Conservation (phyloP, 2,888 invertebrate genomes). For the Mystacides longicornis region DNA sequence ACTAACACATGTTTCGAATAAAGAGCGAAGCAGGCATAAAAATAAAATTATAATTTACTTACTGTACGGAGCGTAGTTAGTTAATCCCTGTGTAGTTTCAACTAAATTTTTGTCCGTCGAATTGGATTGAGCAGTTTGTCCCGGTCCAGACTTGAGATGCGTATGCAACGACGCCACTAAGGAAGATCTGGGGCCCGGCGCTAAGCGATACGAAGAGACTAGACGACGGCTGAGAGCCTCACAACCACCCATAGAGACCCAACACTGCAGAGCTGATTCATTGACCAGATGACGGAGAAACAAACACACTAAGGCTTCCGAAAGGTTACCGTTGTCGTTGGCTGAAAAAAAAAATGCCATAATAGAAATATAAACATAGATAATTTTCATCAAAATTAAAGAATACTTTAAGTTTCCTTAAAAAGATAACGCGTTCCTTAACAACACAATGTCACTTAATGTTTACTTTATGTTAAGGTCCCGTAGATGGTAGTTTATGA, state of each 20-base stretch:
- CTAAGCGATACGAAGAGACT: constrained; percentile 63
- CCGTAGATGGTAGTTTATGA: too few relatives aligned
- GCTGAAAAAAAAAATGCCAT: constrained; percentile 4
- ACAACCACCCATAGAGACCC: constrained; percentile 69
- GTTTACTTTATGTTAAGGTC: too few relatives aligned
- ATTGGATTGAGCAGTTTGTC: constrained; percentile 46
- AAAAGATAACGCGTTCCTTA: too few relatives aligned
- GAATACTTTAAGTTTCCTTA: background rate
- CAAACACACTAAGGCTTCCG: constrained; percentile 81
- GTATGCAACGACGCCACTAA: constrained; percentile 60
- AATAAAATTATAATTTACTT: constrained; percentile 29
- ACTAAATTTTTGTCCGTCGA: constrained; percentile 43
- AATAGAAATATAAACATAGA: background rate
- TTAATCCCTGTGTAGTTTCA: constrained; percentile 60
- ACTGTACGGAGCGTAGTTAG: constrained; percentile 88
- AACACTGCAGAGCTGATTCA: constrained; percentile 64
- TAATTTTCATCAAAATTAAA: background rate
- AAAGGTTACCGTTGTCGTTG: constrained; percentile 44
- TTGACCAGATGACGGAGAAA: constrained; percentile 73
- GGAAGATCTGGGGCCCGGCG: constrained; percentile 62
- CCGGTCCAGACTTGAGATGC: constrained; percentile 48
- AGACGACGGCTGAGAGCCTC: constrained; percentile 72
- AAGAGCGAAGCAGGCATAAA: too few relatives aligned
- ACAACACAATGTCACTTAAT: too few relatives aligned
- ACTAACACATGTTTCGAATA: too few relatives aligned